Evolutionary conservation across 2,113 vertebrate species (phyloP), one percentile per base, ranked within the genome.

Genomic region (Callionymus lyra): DNA sequence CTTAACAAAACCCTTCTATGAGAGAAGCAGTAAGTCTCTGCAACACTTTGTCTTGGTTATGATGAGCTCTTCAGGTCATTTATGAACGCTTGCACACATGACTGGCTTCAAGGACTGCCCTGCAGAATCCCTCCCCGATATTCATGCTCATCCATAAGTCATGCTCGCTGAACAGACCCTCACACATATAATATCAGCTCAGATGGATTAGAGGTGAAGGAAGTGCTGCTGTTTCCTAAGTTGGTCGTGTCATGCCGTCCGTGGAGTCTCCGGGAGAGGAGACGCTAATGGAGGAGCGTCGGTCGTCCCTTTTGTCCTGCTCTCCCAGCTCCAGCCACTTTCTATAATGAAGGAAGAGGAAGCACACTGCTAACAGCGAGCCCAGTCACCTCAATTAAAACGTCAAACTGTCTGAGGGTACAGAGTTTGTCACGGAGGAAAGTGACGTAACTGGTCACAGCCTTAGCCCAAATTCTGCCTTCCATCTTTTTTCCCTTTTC

Each of bases 351-450:
- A 53, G 49, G 50, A 47, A 45, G 56, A 54, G 38, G 41, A 40
- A 39, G 46, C 49, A 8, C 15, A 40, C 47, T 38, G 32, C 51
- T 43, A 32, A 54, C 45, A 46, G 48, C 70, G 65, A 81, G 78
- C 72, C 57, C 14, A 31, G 45, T 40, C 68, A 76, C 73, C 76
- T 71, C 76, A 69, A 82, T 85, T 79, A 83, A 74, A 80, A 72
- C 64, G 69, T 80, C 63, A 81, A 80, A 80, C 59, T 43, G 10
- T 9, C 33, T 27, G 21, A 27, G 66, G 67, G 79, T 62, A 61
- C n/a, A n/a, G n/a, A n/a, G n/a, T n/a, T n/a, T 71, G 56, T 70
- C 44, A 79, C 59, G 40, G 44, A 54, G 50, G 34, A 43, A 51
- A 38, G 6, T 21, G 48, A n/a, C n/a, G n/a, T n/a, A n/a, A n/a